Percentiles rank a stretch among this genome's conserved stretches.
Evolutionary conservation across 2,113 vertebrate species (phyloP).

Genomic region (human (Homo sapiens)): GRCh38 chr5:31966001-31966500

Average conservation of each 20-base stretch:
- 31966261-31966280: too few species aligned
- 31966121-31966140: not conserved
- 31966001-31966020: not conserved
- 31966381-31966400: not conserved
- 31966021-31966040: not conserved
- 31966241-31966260: not conserved
- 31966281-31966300: not conserved
- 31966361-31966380: not conserved
- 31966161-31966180: not conserved
- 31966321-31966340: not conserved
- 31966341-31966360: not conserved
- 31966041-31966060: not conserved
- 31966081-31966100: not conserved
- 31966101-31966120: not conserved
- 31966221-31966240: not conserved
- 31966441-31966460: not conserved
- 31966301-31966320: not conserved
- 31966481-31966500: constrained; percentile 1
- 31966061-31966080: not conserved
- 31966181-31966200: not conserved
- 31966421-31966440: constrained; percentile 1
- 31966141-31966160: not conserved
- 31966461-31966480: not conserved
- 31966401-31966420: not conserved
- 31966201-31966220: not conserved